Conservation (phyloP, 2,113 vertebrate species). For the Bubo blakistoni region DNA sequence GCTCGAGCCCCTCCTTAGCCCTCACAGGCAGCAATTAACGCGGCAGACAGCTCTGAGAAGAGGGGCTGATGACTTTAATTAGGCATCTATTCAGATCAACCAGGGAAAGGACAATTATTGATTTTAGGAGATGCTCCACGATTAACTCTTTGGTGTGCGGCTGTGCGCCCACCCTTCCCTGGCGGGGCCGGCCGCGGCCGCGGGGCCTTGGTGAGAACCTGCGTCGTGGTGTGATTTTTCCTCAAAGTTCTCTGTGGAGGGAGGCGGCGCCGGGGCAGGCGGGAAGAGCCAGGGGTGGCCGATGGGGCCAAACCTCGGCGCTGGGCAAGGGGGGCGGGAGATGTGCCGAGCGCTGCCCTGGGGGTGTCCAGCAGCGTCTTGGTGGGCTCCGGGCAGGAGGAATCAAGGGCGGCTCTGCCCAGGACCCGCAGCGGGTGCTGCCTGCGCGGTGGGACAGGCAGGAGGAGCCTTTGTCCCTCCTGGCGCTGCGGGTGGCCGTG, state of each 20-base stretch:
- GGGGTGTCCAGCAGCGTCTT: rapidly evolving
- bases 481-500: no score
- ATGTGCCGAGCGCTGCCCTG: rapidly evolving
- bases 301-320: background rate
- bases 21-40: background rate
- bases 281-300: background rate
- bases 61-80: background rate
- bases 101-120: background rate
- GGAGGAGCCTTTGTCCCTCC: no score
- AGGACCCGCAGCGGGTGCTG: background rate
- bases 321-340: background rate
- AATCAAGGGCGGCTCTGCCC: background rate
- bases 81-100: background rate
- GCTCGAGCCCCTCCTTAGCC: background rate
- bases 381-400: background rate
- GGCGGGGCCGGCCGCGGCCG: rapidly evolving
- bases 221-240: rapidly evolving
- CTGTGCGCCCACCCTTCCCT: rapidly evolving
- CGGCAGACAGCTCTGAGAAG: background rate
- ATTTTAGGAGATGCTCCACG: background rate
- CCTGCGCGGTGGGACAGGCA: rapidly evolving
- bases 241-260: rapidly evolving
- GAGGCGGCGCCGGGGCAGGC: rapidly evolving
- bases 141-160: background rate
- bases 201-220: no score